Conservation (phyloP, 2,113 vertebrate genomes). For the Electrona antarctica region DNA sequence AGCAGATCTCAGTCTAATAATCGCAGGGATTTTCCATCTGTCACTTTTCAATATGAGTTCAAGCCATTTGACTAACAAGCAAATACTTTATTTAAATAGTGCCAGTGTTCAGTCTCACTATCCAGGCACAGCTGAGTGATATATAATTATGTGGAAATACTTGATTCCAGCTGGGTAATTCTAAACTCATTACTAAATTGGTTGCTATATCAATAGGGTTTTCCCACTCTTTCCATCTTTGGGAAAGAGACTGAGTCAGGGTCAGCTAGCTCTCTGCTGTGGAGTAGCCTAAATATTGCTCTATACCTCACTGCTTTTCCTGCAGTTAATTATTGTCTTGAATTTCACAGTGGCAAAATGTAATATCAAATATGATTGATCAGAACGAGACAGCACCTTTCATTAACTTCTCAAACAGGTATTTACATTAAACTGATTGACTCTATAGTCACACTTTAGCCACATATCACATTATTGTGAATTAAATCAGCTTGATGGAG, state of each 20-base stretch:
- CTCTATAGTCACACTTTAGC: constrained; percentile 61
- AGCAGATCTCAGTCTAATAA: no score
- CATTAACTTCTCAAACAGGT: constrained; percentile 48
- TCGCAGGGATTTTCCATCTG: background rate
- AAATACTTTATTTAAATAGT: background rate
- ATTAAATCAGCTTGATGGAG: constrained; percentile 63
- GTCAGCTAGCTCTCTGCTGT: constrained; percentile 2
- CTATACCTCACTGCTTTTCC: constrained; percentile 17
- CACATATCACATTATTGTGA: constrained; percentile 59
- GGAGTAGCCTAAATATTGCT: constrained; percentile 19
- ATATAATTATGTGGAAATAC: background rate
- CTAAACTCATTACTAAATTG: constrained; percentile 13
- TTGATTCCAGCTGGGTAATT: constrained; percentile 2
- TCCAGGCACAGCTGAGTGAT: background rate
- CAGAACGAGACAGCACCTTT: constrained; percentile 48
- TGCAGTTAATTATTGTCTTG: constrained; percentile 46
- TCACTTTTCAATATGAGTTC: background rate
- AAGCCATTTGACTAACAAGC: background rate
- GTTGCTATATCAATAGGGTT: background rate
- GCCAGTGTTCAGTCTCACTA: constrained; percentile 18
- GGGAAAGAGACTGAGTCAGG: constrained; percentile 17
- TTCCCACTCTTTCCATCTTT: background rate
- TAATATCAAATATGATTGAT: background rate
- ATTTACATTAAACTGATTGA: constrained; percentile 68
- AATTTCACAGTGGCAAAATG: constrained; percentile 48